These are phyloP conservation scores for Premnoplex brunnescens DNA, from an alignment of 2,797 vertebrate genomes.

Conservation along the genomic window DNA sequence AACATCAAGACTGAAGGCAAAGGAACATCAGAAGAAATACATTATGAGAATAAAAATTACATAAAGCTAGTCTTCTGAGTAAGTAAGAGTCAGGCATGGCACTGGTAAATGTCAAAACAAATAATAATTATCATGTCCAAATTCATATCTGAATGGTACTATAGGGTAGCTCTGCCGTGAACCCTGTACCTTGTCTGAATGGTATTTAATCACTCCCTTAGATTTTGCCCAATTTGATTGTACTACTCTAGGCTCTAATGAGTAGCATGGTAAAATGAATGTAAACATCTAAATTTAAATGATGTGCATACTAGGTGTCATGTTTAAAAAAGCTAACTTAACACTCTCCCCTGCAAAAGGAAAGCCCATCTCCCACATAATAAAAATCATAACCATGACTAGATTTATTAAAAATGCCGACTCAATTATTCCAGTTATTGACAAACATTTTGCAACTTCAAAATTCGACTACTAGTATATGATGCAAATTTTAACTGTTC, in stretches of 20 bases:
- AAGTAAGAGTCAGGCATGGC: neutral
- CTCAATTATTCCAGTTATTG: neutral
- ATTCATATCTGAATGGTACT: neutral
- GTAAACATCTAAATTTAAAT: neutral
- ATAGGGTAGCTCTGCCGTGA: neutral
- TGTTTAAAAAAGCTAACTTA: neutral
- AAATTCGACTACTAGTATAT: neutral
- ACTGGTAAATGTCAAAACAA: constrained; percentile 6
- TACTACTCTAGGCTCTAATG: neutral
- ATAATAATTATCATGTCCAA: neutral
- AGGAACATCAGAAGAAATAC: neutral
- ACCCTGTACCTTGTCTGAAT: neutral
- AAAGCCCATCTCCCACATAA: neutral
- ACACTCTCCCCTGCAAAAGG: fast-evolving
- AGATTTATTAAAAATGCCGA: neutral
- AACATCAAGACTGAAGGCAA: neutral
- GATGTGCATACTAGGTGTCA: neutral
- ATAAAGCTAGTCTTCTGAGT: neutral
- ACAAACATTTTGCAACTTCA: neutral
- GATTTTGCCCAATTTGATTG: neutral
- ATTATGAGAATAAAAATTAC: neutral
- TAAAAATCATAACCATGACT: neutral
- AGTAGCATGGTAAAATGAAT: neutral
- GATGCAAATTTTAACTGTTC: neutral
- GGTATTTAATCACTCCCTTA: neutral